phyloP scores from a whole-genome alignment of 2,113 vertebrate genomes.

The Ophiodon elongatus region DNA sequence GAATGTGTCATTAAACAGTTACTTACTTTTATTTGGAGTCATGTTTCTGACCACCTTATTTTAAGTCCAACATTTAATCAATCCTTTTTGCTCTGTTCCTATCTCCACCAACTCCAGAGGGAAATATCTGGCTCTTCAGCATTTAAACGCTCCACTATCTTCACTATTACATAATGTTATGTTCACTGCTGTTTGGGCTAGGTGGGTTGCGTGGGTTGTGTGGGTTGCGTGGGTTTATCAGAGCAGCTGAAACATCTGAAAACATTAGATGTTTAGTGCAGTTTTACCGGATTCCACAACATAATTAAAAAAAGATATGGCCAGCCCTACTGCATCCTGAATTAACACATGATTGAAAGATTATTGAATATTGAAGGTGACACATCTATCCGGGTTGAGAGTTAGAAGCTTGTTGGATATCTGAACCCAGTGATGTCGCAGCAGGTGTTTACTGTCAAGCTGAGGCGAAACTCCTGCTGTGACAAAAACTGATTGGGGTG shows the following conservation, averaged over 20 bases:
- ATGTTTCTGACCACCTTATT: neutral
- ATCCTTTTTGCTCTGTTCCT: neutral
- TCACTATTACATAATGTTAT: conserved; percentile 2
- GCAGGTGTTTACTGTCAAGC: conserved; percentile 27
- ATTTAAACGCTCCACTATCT: neutral
- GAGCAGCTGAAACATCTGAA: conserved; percentile 1
- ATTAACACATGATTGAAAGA: neutral
- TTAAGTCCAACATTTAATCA: neutral
- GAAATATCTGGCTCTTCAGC: neutral
- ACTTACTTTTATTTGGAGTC: neutral
- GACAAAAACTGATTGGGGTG: neutral
- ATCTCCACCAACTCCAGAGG: neutral
- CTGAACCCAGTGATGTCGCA: neutral
- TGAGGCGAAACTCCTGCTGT: conserved; percentile 14
- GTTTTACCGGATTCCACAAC: neutral
- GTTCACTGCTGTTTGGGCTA: neutral
- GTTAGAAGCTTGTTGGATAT: neutral
- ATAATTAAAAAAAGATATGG: neutral
- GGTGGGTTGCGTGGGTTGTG: conserved; percentile 5
- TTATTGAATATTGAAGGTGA: neutral
- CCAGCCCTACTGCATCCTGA: neutral
- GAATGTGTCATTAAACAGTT: neutral
- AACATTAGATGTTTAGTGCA: neutral
- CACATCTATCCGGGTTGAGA: neutral
- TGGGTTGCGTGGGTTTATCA: neutral